phyloP scores from a whole-genome alignment of 2,888 invertebrate genomes.

The Acrocyrtus sp. region DNA sequence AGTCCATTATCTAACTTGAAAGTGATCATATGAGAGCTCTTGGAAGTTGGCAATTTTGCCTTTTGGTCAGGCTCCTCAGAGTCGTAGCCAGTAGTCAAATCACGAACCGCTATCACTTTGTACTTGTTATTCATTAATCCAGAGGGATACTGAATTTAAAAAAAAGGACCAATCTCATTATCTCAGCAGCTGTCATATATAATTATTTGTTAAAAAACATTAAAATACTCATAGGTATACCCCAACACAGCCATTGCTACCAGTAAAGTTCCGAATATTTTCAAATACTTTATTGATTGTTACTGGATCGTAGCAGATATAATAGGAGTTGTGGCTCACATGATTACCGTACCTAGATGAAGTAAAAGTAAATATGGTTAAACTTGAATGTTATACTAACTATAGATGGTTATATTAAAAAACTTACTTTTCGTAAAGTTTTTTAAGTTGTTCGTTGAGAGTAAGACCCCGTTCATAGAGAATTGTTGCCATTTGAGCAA shows the following conservation, averaged over 20 bases:
- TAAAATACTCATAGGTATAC: conserved; percentile 10
- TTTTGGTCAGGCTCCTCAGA: conserved; percentile 75
- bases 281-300: conserved; percentile 82
- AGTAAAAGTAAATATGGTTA: neutral
- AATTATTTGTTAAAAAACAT: neutral
- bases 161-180: conserved; percentile 15
- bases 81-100: conserved; percentile 90
- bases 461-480: conserved; percentile 71
- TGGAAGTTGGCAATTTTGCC: conserved; percentile 76
- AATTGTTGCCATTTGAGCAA: conserved; percentile 80
- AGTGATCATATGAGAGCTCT: conserved; percentile 90
- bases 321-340: conserved; percentile 88
- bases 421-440: conserved; percentile 77
- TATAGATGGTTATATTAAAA: too few species aligned
- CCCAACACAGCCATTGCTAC: conserved; percentile 19
- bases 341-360: conserved; percentile 85
- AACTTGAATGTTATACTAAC: neutral
- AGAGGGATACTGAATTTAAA: conserved; percentile 74
- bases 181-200: neutral
- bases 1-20: conserved; percentile 89
- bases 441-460: conserved; percentile 71
- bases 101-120: conserved; percentile 78
- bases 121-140: conserved; percentile 74
- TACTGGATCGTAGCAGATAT: conserved; percentile 80
- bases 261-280: conserved; percentile 77